Evolutionary conservation across 2,797 vertebrate genomes (phyloP).

Genomic region (Mycteria americana): DNA sequence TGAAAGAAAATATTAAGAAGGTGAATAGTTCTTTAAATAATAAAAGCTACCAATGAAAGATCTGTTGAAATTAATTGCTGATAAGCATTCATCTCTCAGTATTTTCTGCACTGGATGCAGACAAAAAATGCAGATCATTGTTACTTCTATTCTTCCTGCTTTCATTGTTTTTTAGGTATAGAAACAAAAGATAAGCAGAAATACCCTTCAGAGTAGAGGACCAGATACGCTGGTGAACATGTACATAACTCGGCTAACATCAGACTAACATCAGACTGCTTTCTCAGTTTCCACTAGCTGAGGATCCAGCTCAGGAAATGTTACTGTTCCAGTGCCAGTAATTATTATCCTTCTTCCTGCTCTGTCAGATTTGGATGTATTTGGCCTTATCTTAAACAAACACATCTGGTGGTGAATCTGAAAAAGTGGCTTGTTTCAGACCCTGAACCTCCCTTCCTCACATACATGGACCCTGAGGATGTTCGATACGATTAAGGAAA

Average conservation of each 20-base stretch:
- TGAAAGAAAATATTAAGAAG: background rate
- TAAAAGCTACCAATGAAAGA: background rate
- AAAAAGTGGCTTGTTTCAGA: slow-evolving; percentile 48
- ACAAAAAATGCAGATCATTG: background rate
- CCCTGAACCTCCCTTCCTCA: slow-evolving; percentile 33
- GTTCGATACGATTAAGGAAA: background rate
- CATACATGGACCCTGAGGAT: slow-evolving; percentile 24
- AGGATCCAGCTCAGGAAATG: background rate
- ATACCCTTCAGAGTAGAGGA: background rate
- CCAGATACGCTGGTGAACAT: background rate
- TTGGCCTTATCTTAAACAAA: slow-evolving; percentile 52
- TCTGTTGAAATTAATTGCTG: background rate
- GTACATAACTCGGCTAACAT: background rate
- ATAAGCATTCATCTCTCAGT: background rate
- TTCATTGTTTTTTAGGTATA: background rate
- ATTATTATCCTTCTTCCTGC: background rate
- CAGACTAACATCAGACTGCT: background rate
- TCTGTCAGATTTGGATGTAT: slow-evolving; percentile 9
- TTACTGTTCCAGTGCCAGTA: background rate
- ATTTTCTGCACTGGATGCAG: background rate
- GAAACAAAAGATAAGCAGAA: background rate
- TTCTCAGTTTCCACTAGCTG: background rate
- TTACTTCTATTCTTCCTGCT: background rate
- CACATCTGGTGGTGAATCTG: slow-evolving; percentile 28
- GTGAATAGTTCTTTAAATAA: background rate